These are phyloP conservation scores for Sarcophaga subvicina DNA, from an alignment of 2,888 invertebrate species.

Conservation along the genomic window DNA sequence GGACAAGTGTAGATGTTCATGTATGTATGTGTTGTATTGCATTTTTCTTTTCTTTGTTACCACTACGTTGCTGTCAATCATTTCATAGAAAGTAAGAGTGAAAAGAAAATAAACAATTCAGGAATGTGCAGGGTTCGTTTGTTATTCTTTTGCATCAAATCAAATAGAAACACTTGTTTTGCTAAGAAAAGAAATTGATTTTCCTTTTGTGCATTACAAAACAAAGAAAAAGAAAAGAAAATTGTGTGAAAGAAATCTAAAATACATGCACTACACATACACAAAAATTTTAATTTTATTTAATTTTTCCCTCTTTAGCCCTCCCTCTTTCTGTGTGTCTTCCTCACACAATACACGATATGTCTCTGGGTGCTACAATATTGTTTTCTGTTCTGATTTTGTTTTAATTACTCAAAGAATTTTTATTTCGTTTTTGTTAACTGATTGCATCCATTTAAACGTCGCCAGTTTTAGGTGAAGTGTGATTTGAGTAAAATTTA, in stretches of 20 bases:
- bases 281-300: neutral
- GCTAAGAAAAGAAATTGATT: neutral
- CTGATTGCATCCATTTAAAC: neutral
- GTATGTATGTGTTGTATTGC: constrained; percentile 9
- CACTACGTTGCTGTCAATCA: constrained; percentile 15
- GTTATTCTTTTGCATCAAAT: neutral
- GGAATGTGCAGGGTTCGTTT: neutral
- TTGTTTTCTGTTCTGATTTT: neutral
- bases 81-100: constrained; percentile 46
- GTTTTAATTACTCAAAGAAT: neutral
- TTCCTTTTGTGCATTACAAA: neutral
- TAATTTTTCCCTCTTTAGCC: neutral
- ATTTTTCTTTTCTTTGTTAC: constrained; percentile 17
- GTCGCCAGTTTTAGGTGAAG: neutral
- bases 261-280: neutral
- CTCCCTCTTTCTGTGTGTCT: too few relatives aligned
- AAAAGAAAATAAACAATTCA: constrained; percentile 14
- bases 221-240: neutral
- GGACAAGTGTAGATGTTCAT: neutral
- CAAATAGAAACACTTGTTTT: constrained; percentile 17
- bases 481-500: neutral
- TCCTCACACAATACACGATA: too few relatives aligned
- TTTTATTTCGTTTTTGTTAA: constrained; percentile 20
- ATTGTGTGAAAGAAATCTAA: neutral
- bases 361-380: too few relatives aligned